Evolutionary conservation across 2,113 vertebrate genomes (phyloP).

Genomic region (Apodemus sylvaticus): DNA sequence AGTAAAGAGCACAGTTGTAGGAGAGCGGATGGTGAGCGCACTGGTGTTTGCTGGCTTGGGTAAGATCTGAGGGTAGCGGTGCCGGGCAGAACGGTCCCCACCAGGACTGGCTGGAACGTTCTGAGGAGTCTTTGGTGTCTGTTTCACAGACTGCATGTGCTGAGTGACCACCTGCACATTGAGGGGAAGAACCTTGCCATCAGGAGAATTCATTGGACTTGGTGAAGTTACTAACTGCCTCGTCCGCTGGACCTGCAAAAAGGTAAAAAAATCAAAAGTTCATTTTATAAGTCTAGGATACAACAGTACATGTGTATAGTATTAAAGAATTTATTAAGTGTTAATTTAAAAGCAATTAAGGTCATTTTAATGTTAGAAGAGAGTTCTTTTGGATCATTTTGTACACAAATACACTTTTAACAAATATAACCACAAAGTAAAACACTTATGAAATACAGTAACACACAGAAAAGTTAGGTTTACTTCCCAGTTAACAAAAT

Average conservation of each 20-base stretch:
- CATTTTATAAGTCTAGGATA: slow-evolving; percentile 3
- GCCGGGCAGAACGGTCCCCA: slow-evolving; percentile 93
- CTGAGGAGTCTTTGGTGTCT: slow-evolving; percentile 93
- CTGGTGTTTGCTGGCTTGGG: slow-evolving; percentile 94
- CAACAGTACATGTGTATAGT: neutral
- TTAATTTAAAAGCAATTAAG: slow-evolving; percentile 43
- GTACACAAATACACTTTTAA: neutral
- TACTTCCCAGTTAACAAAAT: neutral
- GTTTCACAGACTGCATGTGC: slow-evolving; percentile 94
- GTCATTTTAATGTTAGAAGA: neutral
- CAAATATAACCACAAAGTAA: neutral
- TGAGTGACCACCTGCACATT: slow-evolving; percentile 98
- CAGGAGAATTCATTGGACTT: slow-evolving; percentile 90
- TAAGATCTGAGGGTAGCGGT: slow-evolving; percentile 96
- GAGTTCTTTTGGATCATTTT: neutral
- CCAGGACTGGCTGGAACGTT: slow-evolving; percentile 91
- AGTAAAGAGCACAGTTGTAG: slow-evolving; percentile 94
- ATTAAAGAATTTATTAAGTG: slow-evolving; percentile 30
- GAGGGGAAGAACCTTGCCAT: slow-evolving; percentile 94
- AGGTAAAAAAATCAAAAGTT: slow-evolving; percentile 21
- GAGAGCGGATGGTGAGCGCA: slow-evolving; percentile 93
- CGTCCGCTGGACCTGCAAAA: slow-evolving; percentile 91
- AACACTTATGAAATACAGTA: slow-evolving; percentile 28
- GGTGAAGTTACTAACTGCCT: slow-evolving; percentile 94
- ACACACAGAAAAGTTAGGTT: neutral